Evolutionary conservation across 2,888 invertebrate species (phyloP), one percentile per base, ranked within the genome.

Genomic region (Campoletis raptor): DNA sequence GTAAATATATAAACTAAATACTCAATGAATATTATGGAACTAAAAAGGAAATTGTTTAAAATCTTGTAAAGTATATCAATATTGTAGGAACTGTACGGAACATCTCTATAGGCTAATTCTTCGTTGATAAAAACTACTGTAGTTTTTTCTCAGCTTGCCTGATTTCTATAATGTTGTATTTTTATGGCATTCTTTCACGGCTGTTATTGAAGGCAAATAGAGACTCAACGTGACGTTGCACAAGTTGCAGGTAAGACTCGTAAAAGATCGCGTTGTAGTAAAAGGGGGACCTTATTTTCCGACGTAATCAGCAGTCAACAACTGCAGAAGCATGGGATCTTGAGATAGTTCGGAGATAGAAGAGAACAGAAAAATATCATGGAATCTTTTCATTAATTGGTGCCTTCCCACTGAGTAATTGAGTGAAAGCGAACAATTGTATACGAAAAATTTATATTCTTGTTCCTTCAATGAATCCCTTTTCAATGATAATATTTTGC

Each of bases 361-460:
- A 61, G 10, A 30, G 18, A 45, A 57, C 37, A 70, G 18, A 15
- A 74, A n/a, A 76, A 76, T 45, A 76, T 40, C 54, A 30, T n/a
- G 67, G 21, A 81, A 77, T 42, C 3, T 81, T 77, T 77, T 72
- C 10, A 73, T 52, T 83, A 83, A 83, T 81, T 77, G 73, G 40
- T 73, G 69, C 45, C 77, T 86, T 77, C 77, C 73, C 77, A 81
- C 83, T 86, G 77, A 83, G 77, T 73, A 83, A 86, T 86, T 66
- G 52, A 82, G 86, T 81, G 83, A 81, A 86, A 86, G 83, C 67
- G 0, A 42, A 74, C 8, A 61, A 37, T 61, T 6, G 61, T 30
- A 15, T 6, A 61, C 61, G 61, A 61, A 61, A 61, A 61, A 30
- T 61, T 21, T 12, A 12, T 8, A 42, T 24, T 24, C 21, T n/a